A percentile compares a stretch with the other conserved stretches of the same genome.
Evolutionary conservation across 2,888 invertebrate genomes (phyloP).

Genomic region (Lasioglossum vierecki): DNA sequence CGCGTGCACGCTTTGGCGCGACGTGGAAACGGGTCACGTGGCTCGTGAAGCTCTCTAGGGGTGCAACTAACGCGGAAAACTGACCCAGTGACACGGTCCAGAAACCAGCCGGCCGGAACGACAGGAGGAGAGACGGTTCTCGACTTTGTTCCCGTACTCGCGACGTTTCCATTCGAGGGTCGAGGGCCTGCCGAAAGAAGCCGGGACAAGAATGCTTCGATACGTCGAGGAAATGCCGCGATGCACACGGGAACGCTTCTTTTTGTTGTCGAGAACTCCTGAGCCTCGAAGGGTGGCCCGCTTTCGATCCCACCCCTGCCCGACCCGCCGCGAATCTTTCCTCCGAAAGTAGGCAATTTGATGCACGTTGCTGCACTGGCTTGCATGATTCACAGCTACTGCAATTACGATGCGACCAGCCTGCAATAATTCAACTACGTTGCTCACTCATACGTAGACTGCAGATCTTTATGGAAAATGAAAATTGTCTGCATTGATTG

Average conservation of each 20-base stretch:
- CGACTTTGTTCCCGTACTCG: slow-evolving; percentile 26
- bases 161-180: slow-evolving; percentile 27
- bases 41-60: neutral
- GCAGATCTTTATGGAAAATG: no score
- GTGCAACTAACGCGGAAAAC: slow-evolving; percentile 46
- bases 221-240: slow-evolving; percentile 25
- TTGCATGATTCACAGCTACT: neutral
- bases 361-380: neutral
- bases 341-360: neutral
- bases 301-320: neutral
- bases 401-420: neutral
- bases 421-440: neutral
- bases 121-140: slow-evolving; percentile 14
- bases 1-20: slow-evolving; percentile 17
- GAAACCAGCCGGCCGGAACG: slow-evolving; percentile 22
- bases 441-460: neutral
- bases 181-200: slow-evolving; percentile 45
- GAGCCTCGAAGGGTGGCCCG: neutral
- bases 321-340: neutral
- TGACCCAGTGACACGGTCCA: slow-evolving; percentile 61
- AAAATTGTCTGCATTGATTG: no score
- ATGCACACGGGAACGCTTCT: slow-evolving; percentile 12
- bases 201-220: slow-evolving; percentile 50
- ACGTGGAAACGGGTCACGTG: slow-evolving; percentile 41
- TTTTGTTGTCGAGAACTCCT: slow-evolving; percentile 3